Percentiles rank a stretch among this genome's conserved stretches.
Conservation (phyloP, 1,140 invertebrate genomes). For the Eueides isabella region DNA sequence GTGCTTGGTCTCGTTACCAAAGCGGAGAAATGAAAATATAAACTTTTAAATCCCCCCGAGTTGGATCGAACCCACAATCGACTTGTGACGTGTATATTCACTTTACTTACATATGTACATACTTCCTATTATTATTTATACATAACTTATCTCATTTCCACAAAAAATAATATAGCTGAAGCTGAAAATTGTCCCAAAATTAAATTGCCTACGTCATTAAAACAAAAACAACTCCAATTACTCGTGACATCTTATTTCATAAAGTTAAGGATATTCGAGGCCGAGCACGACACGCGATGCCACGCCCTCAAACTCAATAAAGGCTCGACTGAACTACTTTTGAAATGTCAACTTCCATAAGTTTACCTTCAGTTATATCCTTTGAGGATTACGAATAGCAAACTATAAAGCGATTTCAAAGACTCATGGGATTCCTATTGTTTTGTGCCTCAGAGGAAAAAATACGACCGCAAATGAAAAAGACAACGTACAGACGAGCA, state of each 20-base stretch:
- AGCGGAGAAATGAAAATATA: too few relatives aligned
- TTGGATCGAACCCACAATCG: too few relatives aligned
- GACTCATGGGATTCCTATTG: conserved; percentile 24
- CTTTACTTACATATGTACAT: too few relatives aligned
- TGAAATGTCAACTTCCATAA: conserved; percentile 31
- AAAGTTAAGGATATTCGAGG: conserved; percentile 30
- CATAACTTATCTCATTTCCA: not conserved
- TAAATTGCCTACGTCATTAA: not conserved
- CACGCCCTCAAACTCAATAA: conserved; percentile 57
- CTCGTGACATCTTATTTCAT: conserved; percentile 24
- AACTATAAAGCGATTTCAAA: conserved; percentile 22
- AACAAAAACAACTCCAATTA: conserved; percentile 16
- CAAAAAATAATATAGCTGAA: not conserved
- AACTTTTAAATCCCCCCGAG: too few relatives aligned
- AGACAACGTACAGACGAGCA: conserved; percentile 41
- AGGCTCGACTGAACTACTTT: conserved; percentile 35
- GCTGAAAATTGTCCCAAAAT: not conserved
- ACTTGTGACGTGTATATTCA: too few relatives aligned
- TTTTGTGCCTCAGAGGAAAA: conserved; percentile 11
- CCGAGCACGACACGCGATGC: conserved; percentile 54
- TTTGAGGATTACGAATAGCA: conserved; percentile 13
- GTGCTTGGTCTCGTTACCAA: too few relatives aligned
- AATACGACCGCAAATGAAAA: conserved; percentile 40
- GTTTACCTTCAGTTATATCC: conserved; percentile 16
- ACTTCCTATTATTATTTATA: not conserved